A percentile compares a stretch with the other conserved stretches of the same genome.
phyloP scores from a whole-genome alignment of 1,140 invertebrate genomes.

The Drosophila ficusphila region DNA sequence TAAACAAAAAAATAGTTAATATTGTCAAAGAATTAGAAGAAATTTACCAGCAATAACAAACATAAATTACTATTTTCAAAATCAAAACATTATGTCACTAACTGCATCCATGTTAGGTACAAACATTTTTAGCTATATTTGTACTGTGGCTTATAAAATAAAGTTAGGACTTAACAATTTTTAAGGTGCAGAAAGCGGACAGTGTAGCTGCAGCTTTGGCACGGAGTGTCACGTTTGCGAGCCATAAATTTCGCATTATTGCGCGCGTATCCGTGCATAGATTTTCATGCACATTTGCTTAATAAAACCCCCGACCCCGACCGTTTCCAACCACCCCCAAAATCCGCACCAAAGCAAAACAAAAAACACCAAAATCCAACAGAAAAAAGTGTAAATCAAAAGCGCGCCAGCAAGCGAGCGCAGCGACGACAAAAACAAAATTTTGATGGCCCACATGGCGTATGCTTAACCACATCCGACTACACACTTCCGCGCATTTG shows the following conservation, averaged over 20 bases:
- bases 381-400: slow-evolving; percentile 33
- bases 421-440: slow-evolving; percentile 52
- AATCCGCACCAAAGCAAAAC: slow-evolving; percentile 34
- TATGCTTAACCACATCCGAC: slow-evolving; percentile 82
- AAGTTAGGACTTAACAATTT: background rate
- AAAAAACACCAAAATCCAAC: slow-evolving; percentile 34
- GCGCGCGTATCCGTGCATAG: slow-evolving; percentile 72
- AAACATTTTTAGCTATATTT: no score
- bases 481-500: slow-evolving; percentile 82
- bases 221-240: slow-evolving; percentile 67
- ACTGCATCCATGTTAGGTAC: no score
- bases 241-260: slow-evolving; percentile 79
- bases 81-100: no score
- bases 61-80: no score
- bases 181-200: background rate
- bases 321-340: slow-evolving; percentile 5
- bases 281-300: slow-evolving; percentile 76
- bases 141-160: no score
- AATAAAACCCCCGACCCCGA: slow-evolving; percentile 59
- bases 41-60: no score
- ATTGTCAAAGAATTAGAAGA: no score
- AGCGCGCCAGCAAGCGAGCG: slow-evolving; percentile 14
- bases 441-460: slow-evolving; percentile 80
- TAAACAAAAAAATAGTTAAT: no score
- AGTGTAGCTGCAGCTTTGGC: slow-evolving; percentile 18